These are phyloP conservation scores for Denticeps clupeoides DNA, from an alignment of 2,797 vertebrate genomes.

Conservation along the genomic window DNA sequence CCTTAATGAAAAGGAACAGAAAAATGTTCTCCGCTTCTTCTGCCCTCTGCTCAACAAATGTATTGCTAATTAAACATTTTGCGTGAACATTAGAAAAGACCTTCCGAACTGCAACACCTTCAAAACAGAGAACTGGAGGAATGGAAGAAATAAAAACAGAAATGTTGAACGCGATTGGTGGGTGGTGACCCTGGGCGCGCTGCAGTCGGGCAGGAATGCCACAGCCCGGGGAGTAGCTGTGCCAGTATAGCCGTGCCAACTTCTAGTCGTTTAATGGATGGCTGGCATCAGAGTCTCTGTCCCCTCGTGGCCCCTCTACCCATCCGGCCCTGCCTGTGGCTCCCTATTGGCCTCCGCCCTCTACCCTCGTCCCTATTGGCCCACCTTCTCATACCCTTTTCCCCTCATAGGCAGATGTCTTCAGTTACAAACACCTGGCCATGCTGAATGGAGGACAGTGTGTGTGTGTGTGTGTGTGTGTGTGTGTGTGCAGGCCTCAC, in stretches of 20 bases:
- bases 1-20: constrained; percentile 18
- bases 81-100: no score
- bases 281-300: constrained; percentile 32
- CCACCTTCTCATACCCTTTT: constrained; percentile 43
- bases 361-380: constrained; percentile 47
- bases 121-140: no score
- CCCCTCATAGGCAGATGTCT: constrained; percentile 70
- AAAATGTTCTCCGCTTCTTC: constrained; percentile 2
- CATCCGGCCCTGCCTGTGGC: constrained; percentile 5
- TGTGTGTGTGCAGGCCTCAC: constrained; percentile 16
- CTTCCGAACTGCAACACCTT: no score
- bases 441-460: constrained; percentile 1
- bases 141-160: no score
- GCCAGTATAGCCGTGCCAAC: constrained; percentile 14
- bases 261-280: constrained; percentile 55
- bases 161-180: no score
- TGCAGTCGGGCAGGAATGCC: no score
- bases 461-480: constrained; percentile 9
- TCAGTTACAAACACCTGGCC: constrained; percentile 41
- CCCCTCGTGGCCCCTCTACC: constrained; percentile 44
- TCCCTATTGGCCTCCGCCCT: neutral
- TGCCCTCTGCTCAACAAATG: constrained; percentile 1
- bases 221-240: constrained; percentile 34
- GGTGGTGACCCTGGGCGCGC: no score
- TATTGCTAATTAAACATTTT: no score